Evolutionary conservation across 2,113 vertebrate species (phyloP).

Genomic region (Cheilinus undulatus): DNA sequence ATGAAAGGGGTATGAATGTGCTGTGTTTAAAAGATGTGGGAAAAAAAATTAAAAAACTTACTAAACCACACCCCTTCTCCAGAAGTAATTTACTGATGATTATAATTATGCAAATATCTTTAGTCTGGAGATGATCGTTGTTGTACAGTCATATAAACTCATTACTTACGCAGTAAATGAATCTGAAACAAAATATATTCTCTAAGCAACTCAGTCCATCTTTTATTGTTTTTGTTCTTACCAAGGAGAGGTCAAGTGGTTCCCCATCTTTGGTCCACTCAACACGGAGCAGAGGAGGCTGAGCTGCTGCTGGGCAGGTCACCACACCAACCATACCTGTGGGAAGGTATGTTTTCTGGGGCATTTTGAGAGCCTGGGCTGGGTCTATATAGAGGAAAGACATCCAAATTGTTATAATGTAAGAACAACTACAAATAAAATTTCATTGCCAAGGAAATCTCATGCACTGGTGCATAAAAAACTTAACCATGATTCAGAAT

Average conservation of each 20-base stretch:
- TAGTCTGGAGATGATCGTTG: too few species aligned
- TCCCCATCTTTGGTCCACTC: slow-evolving; percentile 91
- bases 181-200: too few species aligned
- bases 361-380: slow-evolving; percentile 87
- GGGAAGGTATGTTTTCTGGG: slow-evolving; percentile 87
- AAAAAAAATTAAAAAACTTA: too few species aligned
- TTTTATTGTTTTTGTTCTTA: slow-evolving; percentile 61
- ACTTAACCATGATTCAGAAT: not conserved
- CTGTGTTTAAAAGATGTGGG: too few species aligned
- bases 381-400: slow-evolving; percentile 82
- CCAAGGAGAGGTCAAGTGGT: slow-evolving; percentile 88
- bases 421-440: too few species aligned
- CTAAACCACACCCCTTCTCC: too few species aligned
- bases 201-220: not conserved
- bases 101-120: too few species aligned
- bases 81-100: too few species aligned
- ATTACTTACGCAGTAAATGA: too few species aligned
- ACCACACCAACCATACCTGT: slow-evolving; percentile 89
- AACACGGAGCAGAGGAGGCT: slow-evolving; percentile 89
- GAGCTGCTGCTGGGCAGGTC: slow-evolving; percentile 85
- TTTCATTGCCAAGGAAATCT: not conserved
- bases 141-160: too few species aligned
- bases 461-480: not conserved
- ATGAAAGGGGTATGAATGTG: too few species aligned
- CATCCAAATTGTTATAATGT: not conserved